phyloP scores from a whole-genome alignment of 2,888 invertebrate genomes.

The Phrixothrix hirtus region DNA sequence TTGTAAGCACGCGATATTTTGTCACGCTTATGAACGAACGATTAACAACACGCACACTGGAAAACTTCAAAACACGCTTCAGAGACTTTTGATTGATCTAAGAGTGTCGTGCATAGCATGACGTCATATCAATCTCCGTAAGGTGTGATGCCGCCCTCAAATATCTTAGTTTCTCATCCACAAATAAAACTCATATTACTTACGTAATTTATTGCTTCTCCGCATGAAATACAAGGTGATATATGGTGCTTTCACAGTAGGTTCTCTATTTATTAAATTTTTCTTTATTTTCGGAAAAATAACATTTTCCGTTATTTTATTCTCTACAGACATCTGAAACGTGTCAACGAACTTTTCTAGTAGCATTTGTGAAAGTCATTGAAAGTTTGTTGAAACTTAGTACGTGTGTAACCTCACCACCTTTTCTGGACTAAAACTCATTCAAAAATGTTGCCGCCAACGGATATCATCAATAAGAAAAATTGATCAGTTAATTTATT shows the following conservation, averaged over 20 bases:
- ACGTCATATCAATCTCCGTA: conserved; percentile 45
- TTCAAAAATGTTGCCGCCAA: background rate
- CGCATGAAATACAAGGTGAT: conserved; percentile 46
- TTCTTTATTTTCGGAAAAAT: conserved; percentile 12
- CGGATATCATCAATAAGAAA: no score
- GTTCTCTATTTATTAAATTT: conserved; percentile 32
- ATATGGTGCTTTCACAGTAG: conserved; percentile 34
- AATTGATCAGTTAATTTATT: no score
- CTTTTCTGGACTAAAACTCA: conserved; percentile 1
- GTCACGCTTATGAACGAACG: conserved; percentile 20
- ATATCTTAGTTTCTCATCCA: conserved; percentile 42
- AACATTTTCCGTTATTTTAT: conserved; percentile 1
- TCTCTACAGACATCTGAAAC: conserved; percentile 6
- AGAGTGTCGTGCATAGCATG: conserved; percentile 44
- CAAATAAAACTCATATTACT: conserved; percentile 48
- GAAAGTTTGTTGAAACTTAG: conserved; percentile 1
- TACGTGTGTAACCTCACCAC: conserved; percentile 5
- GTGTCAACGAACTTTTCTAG: conserved; percentile 11
- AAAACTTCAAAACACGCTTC: conserved; percentile 36
- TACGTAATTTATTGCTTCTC: conserved; percentile 45
- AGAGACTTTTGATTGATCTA: conserved; percentile 41
- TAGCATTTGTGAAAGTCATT: conserved; percentile 7
- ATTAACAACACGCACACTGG: conserved; percentile 29
- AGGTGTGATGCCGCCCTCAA: conserved; percentile 42
- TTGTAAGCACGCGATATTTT: conserved; percentile 31